These are phyloP conservation scores for Calvadosia cruxmelitensis DNA, from an alignment of 30 jellyfish, hydroid and myxozoan genomes.

Conservation along the genomic window DNA sequence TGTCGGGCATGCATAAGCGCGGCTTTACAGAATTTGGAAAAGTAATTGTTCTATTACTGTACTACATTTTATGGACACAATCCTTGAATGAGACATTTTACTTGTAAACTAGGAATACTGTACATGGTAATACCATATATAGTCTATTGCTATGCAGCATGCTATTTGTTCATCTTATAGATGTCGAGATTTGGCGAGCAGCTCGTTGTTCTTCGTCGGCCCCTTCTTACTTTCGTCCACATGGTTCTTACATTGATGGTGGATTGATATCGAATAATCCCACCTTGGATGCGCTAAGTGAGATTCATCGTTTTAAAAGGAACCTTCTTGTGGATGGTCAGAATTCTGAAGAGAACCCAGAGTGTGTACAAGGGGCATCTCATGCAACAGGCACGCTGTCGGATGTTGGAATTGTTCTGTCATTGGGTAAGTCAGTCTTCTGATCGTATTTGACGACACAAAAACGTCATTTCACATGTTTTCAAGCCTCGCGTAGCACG, in stretches of 20 bases:
- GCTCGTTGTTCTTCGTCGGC: conserved; percentile 98
- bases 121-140: too few relatives aligned
- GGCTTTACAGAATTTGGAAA: too few relatives aligned
- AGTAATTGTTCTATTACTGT: too few relatives aligned
- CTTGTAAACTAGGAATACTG: too few relatives aligned
- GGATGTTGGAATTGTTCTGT: neutral
- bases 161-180: conserved; percentile 29
- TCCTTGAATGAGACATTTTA: too few relatives aligned
- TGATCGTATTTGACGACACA: too few relatives aligned
- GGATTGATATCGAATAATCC: conserved; percentile 97
- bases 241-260: conserved; percentile 81
- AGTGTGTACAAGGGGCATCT: neutral
- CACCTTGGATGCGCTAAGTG: conserved; percentile 77
- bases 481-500: too few relatives aligned
- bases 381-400: neutral
- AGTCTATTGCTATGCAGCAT: too few relatives aligned
- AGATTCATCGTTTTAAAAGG: conserved; percentile 53
- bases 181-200: conserved; percentile 74
- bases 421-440: neutral
- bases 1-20: too few relatives aligned
- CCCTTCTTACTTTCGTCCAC: conserved; percentile 90
- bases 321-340: neutral
- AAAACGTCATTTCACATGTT: too few relatives aligned
- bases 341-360: neutral
- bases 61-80: too few relatives aligned